Evolutionary conservation across 1,140 invertebrate species (phyloP), one percentile per base, ranked within the genome.

Genomic region (Trachelipus rathkii): DNA sequence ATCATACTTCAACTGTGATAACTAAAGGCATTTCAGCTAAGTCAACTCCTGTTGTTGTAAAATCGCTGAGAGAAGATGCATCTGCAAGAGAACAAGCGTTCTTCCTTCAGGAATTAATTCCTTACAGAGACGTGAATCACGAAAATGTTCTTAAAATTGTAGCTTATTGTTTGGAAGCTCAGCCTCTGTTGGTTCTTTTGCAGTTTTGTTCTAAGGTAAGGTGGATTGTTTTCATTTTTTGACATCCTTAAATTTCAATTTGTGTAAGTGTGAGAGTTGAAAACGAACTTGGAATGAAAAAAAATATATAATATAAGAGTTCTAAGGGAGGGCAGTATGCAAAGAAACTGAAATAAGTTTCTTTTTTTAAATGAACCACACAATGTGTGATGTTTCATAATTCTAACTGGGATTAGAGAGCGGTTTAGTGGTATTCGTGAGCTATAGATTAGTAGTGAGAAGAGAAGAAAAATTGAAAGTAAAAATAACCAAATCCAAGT

Each of bases 11-110:
- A 81, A 82, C 75, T 33, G 75, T 72, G 2, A 75, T 74, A 7
- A 75, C 72, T 4, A 77, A 69, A 45, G 50, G 21, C n/a, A n/a
- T 79, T 87, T 90, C 0, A 1, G 21, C 79, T 7, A 24, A 71
- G 23, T 44, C 46, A 10, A 84, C 79, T 15, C 82, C 83, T 44
- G 85, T 87, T n/a, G 87, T 92, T 24, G 91, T 93, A 0, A 88
- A 91, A 82, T 91, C 92, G 72, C 85, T 93, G 1, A 88, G 89
- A 15, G 91, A 91, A 82, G 91, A 91, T 82, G 91, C 91, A 9
- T 88, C 88, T 7, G 85, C 86, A 3, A 85, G 86, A 43, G 91
- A 93, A 78, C 89, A 92, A 82, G 87, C 89, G 21, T 87, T 89
- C 82, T 93, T 93, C 82, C 85, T 93, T 2, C 89, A 92, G 79